Percentiles rank a stretch among this genome's conserved stretches.
Evolutionary conservation across 1,140 invertebrate species (phyloP).

Genomic region (Heliconius himera): DNA sequence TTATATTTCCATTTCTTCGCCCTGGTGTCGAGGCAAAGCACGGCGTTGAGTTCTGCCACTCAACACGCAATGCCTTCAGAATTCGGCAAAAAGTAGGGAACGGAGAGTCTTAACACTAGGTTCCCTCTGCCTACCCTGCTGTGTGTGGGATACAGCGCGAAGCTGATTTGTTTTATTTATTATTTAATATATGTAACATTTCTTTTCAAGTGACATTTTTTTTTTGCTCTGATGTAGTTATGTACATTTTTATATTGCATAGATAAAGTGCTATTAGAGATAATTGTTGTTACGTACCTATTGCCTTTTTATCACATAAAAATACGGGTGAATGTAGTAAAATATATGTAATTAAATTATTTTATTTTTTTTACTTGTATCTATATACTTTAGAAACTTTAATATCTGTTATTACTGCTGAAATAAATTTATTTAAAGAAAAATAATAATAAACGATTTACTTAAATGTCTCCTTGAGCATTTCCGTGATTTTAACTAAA

Average conservation of each 20-base stretch:
- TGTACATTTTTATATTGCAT: not conserved
- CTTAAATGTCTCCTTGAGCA: constrained; percentile 1
- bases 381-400: not conserved
- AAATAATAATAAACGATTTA: not conserved
- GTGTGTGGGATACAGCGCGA: too few species aligned
- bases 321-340: not conserved
- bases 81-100: too few species aligned
- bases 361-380: not conserved
- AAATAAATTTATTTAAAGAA: not conserved
- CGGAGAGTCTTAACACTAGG: too few species aligned
- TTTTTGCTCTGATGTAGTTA: not conserved
- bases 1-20: too few species aligned
- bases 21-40: too few species aligned
- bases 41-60: too few species aligned
- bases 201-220: not conserved
- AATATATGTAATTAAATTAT: not conserved
- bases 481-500: constrained; percentile 2
- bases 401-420: not conserved
- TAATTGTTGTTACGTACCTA: constrained; percentile 12
- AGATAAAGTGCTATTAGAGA: constrained; percentile 19
- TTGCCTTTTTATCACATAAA: constrained; percentile 12
- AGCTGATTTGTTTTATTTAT: too few species aligned
- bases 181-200: not conserved
- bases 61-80: too few species aligned
- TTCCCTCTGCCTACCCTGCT: too few species aligned